Percentiles rank a stretch among this genome's conserved stretches.
Conservation (phyloP, 2,113 vertebrate species). For the Perognathus longimembris region DNA sequence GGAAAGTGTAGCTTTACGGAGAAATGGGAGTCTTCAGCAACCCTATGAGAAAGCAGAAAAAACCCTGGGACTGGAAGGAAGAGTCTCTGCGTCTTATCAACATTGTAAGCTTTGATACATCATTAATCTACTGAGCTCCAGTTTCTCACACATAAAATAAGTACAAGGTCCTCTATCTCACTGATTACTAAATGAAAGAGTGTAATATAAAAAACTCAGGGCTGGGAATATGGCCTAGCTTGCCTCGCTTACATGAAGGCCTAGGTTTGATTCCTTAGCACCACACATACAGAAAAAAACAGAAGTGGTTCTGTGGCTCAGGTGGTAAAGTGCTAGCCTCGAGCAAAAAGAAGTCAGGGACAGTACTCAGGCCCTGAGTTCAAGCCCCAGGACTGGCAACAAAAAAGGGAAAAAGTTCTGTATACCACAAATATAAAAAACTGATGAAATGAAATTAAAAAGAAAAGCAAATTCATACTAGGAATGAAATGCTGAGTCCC, state of each 20-base stretch:
- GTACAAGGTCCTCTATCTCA: neutral
- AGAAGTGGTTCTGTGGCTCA: too few relatives aligned
- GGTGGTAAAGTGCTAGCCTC: too few relatives aligned
- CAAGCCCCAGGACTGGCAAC: too few relatives aligned
- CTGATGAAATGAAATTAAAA: neutral
- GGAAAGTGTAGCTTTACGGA: neutral
- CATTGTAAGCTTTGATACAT: neutral
- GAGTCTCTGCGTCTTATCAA: neutral
- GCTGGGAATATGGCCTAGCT: too few relatives aligned
- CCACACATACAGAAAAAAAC: too few relatives aligned
- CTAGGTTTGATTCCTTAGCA: too few relatives aligned
- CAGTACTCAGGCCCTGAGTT: too few relatives aligned
- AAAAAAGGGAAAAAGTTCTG: too few relatives aligned
- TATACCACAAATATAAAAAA: conserved; percentile 22
- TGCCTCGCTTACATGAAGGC: too few relatives aligned
- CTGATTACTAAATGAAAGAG: conserved; percentile 19
- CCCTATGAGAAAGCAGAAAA: neutral
- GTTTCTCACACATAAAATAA: neutral
- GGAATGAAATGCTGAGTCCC: neutral
- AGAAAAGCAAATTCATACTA: neutral
- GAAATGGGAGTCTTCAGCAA: neutral
- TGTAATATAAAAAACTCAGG: neutral
- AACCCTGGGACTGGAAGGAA: neutral
- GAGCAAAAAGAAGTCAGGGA: too few relatives aligned
- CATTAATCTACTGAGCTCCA: neutral